Percentiles rank a stretch among this genome's conserved stretches.
These are phyloP conservation scores for Plestiodon gilberti DNA, from an alignment of 2,113 vertebrate species.

Conservation along the genomic window DNA sequence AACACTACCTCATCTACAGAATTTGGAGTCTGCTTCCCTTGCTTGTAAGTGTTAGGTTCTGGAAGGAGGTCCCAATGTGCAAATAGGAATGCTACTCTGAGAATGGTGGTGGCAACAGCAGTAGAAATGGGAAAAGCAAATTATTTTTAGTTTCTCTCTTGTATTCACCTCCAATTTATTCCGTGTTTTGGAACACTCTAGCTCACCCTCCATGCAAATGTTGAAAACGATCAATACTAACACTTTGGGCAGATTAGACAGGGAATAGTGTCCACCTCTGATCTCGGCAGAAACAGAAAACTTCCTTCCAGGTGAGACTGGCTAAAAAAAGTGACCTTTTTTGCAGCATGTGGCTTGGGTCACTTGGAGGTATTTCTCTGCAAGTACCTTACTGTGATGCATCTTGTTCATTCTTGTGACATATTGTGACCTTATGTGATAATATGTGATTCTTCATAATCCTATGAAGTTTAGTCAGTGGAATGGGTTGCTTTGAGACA, in stretches of 20 bases:
- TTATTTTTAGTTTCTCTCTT: neutral
- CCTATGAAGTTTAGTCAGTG: neutral
- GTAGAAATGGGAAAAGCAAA: conserved; percentile 31
- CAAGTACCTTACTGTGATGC: too few species aligned
- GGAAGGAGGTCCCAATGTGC: neutral
- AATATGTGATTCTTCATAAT: too few species aligned
- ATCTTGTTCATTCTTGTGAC: neutral
- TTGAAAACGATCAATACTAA: neutral
- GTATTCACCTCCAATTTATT: neutral
- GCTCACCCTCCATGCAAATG: neutral
- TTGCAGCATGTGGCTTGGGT: neutral
- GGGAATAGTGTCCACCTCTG: neutral
- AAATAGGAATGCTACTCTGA: neutral
- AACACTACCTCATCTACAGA: conserved; percentile 71
- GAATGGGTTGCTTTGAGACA: neutral
- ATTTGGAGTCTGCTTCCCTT: conserved; percentile 42
- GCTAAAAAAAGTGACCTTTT: too few species aligned
- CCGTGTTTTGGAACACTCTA: conserved; percentile 25
- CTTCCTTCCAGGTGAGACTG: neutral
- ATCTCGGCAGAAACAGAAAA: neutral
- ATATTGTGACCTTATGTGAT: too few species aligned
- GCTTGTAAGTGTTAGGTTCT: conserved; percentile 34
- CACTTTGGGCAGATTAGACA: neutral
- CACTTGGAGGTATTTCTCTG: neutral
- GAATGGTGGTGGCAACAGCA: neutral